Percentiles rank a stretch among this genome's conserved stretches.
phyloP scores from a whole-genome alignment of 2,888 invertebrate species.

The Protophormia terraenovae region DNA sequence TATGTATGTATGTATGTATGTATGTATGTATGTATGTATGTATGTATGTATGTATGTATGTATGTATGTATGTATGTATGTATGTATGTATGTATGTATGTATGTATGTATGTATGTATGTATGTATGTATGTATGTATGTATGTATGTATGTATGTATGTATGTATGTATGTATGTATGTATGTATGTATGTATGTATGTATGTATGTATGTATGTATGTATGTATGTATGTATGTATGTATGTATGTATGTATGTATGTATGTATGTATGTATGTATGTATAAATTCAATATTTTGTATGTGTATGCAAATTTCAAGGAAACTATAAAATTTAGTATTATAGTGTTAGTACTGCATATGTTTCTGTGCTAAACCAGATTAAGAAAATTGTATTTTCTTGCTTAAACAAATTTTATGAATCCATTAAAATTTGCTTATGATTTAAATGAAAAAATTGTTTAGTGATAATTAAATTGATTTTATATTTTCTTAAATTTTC shows the following conservation, averaged over 20 bases:
- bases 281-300: no score
- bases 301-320: no score
- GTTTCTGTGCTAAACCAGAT: not conserved
- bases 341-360: not conserved
- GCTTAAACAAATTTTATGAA: not conserved
- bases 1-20: not conserved
- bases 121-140: not conserved
- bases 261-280: not conserved
- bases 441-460: not conserved
- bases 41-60: not conserved
- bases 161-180: not conserved
- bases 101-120: not conserved
- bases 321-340: constrained; percentile 3
- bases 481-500: no score
- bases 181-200: not conserved
- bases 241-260: not conserved
- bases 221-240: not conserved
- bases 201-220: not conserved
- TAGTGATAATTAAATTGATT: no score
- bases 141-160: not conserved
- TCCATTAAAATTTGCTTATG: not conserved
- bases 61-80: not conserved
- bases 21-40: not conserved
- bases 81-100: not conserved
- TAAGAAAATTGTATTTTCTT: not conserved